phyloP scores from a whole-genome alignment of 2,888 invertebrate species.

The Tortricodes alternella region DNA sequence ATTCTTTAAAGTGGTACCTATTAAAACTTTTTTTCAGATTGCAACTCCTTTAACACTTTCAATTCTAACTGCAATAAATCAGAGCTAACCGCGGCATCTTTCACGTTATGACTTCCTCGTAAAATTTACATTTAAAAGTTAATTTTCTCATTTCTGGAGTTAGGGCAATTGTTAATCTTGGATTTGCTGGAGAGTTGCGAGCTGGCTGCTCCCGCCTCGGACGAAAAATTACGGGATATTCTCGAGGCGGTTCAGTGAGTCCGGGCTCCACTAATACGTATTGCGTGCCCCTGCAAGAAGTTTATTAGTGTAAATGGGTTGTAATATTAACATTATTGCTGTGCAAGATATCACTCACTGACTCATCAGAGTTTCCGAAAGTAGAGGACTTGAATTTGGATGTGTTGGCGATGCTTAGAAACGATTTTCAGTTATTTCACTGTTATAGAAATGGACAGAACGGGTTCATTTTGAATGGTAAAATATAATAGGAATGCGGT shows the following conservation, averaged over 20 bases:
- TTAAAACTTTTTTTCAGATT: constrained; percentile 82
- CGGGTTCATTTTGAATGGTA: too few species aligned
- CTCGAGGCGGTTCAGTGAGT: constrained; percentile 37
- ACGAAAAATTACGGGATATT: constrained; percentile 60
- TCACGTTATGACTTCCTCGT: constrained; percentile 81
- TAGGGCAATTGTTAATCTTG: constrained; percentile 78
- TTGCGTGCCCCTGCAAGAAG: background rate
- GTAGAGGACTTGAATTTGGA: too few species aligned
- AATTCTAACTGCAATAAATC: constrained; percentile 80
- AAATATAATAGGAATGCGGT: too few species aligned
- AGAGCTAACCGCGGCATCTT: constrained; percentile 79
- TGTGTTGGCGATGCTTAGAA: too few species aligned
- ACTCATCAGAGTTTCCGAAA: too few species aligned
- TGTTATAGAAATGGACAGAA: too few species aligned
- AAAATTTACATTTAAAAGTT: constrained; percentile 82
- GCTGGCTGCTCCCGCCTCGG: constrained; percentile 21
- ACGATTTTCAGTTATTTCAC: too few species aligned
- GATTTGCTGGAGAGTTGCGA: constrained; percentile 50
- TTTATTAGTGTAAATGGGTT: too few species aligned
- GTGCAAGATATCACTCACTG: too few species aligned
- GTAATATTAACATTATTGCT: too few species aligned
- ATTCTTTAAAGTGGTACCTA: constrained; percentile 80
- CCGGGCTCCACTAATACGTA: background rate
- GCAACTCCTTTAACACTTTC: constrained; percentile 81
- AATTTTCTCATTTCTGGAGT: constrained; percentile 75